Base-by-base conservation (phyloP, 2,888 invertebrate species). In the Pediacus dermestoides region DNA sequence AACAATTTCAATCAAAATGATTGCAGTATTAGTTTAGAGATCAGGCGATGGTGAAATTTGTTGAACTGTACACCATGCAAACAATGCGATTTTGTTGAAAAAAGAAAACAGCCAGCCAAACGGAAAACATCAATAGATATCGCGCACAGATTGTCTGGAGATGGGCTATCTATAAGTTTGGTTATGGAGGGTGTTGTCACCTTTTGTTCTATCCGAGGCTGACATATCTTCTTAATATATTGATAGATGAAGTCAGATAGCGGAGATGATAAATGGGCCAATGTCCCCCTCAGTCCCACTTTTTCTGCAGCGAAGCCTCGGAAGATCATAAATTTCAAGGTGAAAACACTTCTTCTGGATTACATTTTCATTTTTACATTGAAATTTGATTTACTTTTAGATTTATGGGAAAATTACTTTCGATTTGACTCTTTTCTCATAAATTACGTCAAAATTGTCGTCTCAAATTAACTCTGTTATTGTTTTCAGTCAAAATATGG, bases 1-100 rank as follows among this genome's bases (percentile, higher is more conserved):
- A 63, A 63, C 63, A 61, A 62, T 62, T 63, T 63, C 62, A 62
- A 63, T 63, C 63, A 63, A 63, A 63, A 59, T 61, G 60, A 62
- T 61, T 61, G 56, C 60, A 56, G 56, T 56, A 61, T 61, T 60
- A 59, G 60, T 60, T 28, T 28, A 9, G 13, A 8, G n/a, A n/a
- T n/a, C n/a, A n/a, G n/a, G n/a, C n/a, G n/a, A n/a, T n/a, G n/a
- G n/a, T n/a, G n/a, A n/a, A n/a, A n/a, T n/a, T n/a, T n/a, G n/a
- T n/a, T n/a, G n/a, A n/a, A n/a, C n/a, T n/a, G n/a, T n/a, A n/a
- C n/a, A n/a, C n/a, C n/a, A n/a, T n/a, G n/a, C n/a, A n/a, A n/a
- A n/a, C n/a, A n/a, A n/a, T n/a, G n/a, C n/a, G n/a, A n/a, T n/a
- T n/a, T n/a, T n/a, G n/a, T n/a, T n/a, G n/a, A n/a, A n/a, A n/a